Conservation (phyloP, 1,140 invertebrate species). For the Ceratina calcarata region DNA sequence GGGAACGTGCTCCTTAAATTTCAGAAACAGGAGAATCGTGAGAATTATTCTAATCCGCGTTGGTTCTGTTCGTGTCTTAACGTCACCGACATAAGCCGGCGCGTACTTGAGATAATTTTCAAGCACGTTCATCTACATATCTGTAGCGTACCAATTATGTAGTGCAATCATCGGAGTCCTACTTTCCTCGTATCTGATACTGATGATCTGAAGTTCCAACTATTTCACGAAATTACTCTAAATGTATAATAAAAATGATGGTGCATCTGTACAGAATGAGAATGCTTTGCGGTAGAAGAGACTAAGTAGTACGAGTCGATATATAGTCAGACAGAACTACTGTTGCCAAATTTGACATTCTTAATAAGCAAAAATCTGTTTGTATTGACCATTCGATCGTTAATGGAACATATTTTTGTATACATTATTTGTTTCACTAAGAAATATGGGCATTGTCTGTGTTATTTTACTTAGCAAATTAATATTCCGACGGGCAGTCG, state of each 20-base stretch:
- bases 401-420: background rate
- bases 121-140: background rate
- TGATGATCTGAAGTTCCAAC: background rate
- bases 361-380: background rate
- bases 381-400: background rate
- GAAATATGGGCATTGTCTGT: background rate
- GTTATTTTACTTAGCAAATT: background rate
- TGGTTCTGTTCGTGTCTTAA: constrained; percentile 3
- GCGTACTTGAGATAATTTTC: constrained; percentile 1
- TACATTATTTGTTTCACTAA: no score
- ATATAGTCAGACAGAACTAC: background rate
- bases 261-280: no score
- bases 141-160: background rate
- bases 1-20: constrained; percentile 10
- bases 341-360: background rate
- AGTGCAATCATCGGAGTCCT: background rate
- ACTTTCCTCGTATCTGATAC: background rate
- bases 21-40: background rate
- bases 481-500: background rate
- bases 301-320: background rate
- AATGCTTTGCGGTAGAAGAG: no score
- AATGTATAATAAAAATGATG: no score
- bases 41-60: constrained; percentile 23
- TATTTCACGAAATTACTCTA: no score
- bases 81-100: background rate